A percentile compares a stretch with the other conserved stretches of the same genome.
These are phyloP conservation scores for Notoglanidium macrostoma DNA, from an alignment of 2,797 vertebrate genomes.

Conservation along the genomic window DNA sequence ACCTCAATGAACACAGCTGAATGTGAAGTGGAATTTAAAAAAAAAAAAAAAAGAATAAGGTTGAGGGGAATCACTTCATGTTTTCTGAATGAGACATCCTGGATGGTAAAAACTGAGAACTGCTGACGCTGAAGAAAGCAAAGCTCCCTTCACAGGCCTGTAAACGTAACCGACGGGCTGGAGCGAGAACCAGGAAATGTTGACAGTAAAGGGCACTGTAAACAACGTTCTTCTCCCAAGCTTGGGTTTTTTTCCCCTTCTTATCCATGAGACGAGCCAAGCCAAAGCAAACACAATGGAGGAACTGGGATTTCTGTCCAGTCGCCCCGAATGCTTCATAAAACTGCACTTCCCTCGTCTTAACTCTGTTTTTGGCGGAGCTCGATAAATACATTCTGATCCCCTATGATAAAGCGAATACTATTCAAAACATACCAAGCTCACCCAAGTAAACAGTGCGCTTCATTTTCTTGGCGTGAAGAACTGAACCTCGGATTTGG, in stretches of 20 bases:
- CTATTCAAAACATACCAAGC: constrained; percentile 46
- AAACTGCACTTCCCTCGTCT: constrained; percentile 37
- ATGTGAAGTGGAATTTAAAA: neutral
- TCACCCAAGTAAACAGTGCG: constrained; percentile 41
- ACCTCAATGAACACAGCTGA: neutral
- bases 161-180: constrained; percentile 65
- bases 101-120: constrained; percentile 62
- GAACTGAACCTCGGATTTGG: constrained; percentile 29
- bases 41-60: constrained; percentile 6
- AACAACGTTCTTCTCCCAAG: constrained; percentile 53
- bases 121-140: constrained; percentile 68
- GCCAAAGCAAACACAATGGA: constrained; percentile 54
- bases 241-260: constrained; percentile 32
- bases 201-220: constrained; percentile 57
- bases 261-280: constrained; percentile 41
- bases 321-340: constrained; percentile 30
- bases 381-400: constrained; percentile 44
- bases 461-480: constrained; percentile 30
- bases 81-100: constrained; percentile 83
- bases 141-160: constrained; percentile 38
- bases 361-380: constrained; percentile 32
- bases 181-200: constrained; percentile 63
- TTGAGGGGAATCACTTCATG: constrained; percentile 58
- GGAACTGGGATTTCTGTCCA: constrained; percentile 50
- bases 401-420: constrained; percentile 35